phyloP scores from a whole-genome alignment of 2,888 invertebrate species.

The Chromoteleia sp. region DNA sequence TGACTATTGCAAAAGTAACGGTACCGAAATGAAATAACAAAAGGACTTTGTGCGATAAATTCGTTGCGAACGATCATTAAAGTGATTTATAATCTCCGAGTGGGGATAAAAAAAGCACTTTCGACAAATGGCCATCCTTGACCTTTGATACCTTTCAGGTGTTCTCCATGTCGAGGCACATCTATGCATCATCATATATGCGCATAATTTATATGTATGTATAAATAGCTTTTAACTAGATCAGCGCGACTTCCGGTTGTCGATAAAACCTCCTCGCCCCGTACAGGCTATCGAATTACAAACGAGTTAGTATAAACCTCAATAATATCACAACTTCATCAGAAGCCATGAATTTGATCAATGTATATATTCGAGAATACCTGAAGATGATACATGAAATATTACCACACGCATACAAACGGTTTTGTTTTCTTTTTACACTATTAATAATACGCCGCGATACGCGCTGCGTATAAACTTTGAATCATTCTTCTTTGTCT shows the following conservation, averaged over 20 bases:
- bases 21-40: constrained; percentile 17
- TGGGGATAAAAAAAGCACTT: constrained; percentile 38
- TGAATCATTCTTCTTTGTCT: constrained; percentile 22
- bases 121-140: constrained; percentile 66
- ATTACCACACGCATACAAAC: constrained; percentile 31
- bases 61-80: constrained; percentile 27
- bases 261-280: constrained; percentile 69
- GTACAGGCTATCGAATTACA: constrained; percentile 68
- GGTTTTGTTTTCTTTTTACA: constrained; percentile 54
- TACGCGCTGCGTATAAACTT: constrained; percentile 20
- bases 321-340: constrained; percentile 68
- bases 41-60: constrained; percentile 20
- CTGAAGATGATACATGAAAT: constrained; percentile 65
- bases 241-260: constrained; percentile 70
- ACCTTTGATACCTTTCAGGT: constrained; percentile 71
- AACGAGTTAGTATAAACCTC: constrained; percentile 70
- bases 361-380: constrained; percentile 56
- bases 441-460: constrained; percentile 42
- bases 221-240: constrained; percentile 70
- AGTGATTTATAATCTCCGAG: constrained; percentile 51
- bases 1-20: background rate
- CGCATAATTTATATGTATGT: constrained; percentile 69
- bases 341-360: constrained; percentile 65
- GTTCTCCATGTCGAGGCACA: constrained; percentile 67
- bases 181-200: constrained; percentile 67